phyloP scores from a whole-genome alignment of 1,140 invertebrate species.

The Augochlora pura region DNA sequence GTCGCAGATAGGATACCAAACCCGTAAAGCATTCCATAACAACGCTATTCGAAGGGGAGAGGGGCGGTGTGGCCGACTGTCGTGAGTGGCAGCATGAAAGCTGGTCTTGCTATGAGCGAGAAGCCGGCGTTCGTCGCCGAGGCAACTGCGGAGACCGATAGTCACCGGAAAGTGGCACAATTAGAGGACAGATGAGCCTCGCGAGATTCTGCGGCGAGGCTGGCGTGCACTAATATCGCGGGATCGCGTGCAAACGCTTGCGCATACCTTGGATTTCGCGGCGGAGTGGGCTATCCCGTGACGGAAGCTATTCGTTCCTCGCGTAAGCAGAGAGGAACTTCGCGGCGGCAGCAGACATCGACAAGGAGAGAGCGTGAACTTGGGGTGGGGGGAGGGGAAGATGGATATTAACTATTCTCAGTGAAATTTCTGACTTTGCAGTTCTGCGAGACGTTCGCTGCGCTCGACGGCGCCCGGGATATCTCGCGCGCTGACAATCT shows the following conservation, averaged over 20 bases:
- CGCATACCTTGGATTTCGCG: constrained; percentile 25
- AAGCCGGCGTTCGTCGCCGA: constrained; percentile 12
- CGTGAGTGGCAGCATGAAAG: constrained; percentile 18
- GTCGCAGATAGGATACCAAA: no score
- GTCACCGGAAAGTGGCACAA: constrained; percentile 37
- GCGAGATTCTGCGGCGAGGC: neutral
- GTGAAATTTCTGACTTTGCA: constrained; percentile 30
- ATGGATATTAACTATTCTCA: constrained; percentile 42
- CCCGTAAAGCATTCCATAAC: no score
- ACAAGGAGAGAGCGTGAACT: neutral
- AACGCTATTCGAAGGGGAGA: no score
- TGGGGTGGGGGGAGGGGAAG: neutral
- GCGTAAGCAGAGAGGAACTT: constrained; percentile 33
- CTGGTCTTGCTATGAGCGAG: neutral
- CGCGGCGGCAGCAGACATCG: constrained; percentile 15
- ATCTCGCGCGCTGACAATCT: neutral
- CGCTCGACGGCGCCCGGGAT: neutral
- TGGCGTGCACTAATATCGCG: neutral
- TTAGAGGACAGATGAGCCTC: constrained; percentile 29
- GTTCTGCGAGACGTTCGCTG: neutral
- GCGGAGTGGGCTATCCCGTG: constrained; percentile 19
- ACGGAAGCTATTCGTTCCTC: constrained; percentile 48
- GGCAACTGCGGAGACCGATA: constrained; percentile 19
- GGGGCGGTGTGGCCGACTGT: no score
- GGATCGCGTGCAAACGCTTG: neutral